Conservation (phyloP, 2,888 invertebrate species). For the Incurvaria masculella region DNA sequence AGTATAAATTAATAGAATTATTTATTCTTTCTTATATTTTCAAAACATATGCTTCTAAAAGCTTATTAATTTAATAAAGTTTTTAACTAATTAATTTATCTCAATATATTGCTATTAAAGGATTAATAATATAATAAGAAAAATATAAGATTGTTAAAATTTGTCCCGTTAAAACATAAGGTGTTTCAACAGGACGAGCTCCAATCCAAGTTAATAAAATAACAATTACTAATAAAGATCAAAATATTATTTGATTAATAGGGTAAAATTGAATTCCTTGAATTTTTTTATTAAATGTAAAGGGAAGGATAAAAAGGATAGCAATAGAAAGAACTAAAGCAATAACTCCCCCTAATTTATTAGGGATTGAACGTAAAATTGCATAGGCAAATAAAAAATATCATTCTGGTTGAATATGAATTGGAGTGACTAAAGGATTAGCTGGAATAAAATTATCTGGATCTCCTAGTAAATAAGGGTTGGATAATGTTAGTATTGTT, state of each 20-base stretch:
- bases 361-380: constrained; percentile 77
- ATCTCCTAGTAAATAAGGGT: no score
- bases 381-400: no score
- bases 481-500: no score
- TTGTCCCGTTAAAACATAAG: constrained; percentile 61
- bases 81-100: constrained; percentile 47
- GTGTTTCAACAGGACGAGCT: constrained; percentile 64
- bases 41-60: no score
- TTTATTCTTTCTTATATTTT: no score
- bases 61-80: constrained; percentile 31
- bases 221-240: constrained; percentile 61
- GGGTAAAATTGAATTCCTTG: constrained; percentile 60
- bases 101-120: constrained; percentile 50
- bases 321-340: no score
- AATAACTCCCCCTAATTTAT: constrained; percentile 79
- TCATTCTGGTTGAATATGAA: no score
- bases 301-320: constrained; percentile 62
- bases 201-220: constrained; percentile 71
- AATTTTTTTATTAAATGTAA: constrained; percentile 54
- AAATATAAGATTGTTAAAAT: no score
- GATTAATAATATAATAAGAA: constrained; percentile 57
- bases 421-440: constrained; percentile 31
- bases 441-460: constrained; percentile 66
- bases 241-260: no score
- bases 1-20: no score